Percentiles rank a stretch among this genome's conserved stretches.
Conservation (phyloP, 2,888 invertebrate genomes). For the Mythimna vitellina region DNA sequence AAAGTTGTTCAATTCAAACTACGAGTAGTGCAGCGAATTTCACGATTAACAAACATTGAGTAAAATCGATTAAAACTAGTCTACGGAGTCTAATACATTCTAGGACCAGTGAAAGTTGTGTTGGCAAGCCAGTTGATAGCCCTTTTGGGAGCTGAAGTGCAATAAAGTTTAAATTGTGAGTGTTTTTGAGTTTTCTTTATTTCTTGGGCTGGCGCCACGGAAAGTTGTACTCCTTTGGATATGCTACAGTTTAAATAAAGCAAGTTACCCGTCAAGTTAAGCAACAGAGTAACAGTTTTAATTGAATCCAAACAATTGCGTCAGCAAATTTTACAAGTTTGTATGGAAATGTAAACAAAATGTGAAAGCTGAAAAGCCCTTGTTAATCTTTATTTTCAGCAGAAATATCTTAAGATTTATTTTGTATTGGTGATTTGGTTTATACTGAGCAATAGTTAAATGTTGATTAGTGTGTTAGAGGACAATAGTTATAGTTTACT, state of each 20-base stretch:
- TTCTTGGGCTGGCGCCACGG: constrained; percentile 52
- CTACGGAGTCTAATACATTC: constrained; percentile 61
- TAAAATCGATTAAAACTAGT: constrained; percentile 66
- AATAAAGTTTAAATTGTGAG: constrained; percentile 63
- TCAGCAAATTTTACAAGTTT: constrained; percentile 40
- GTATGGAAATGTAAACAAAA: constrained; percentile 36
- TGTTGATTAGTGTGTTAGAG: too few species aligned
- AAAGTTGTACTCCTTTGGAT: constrained; percentile 43
- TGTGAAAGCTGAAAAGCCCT: constrained; percentile 11
- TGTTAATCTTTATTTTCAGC: constrained; percentile 1
- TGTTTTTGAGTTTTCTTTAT: constrained; percentile 60
- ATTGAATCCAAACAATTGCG: constrained; percentile 60
- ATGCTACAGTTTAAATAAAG: constrained; percentile 50
- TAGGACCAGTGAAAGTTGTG: constrained; percentile 65
- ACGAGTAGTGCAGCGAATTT: constrained; percentile 26
- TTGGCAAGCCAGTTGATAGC: constrained; percentile 63
- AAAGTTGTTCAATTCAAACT: constrained; percentile 32
- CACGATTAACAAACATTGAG: constrained; percentile 62
- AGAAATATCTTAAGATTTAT: constrained; percentile 3
- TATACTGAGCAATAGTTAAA: neutral
- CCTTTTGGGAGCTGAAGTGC: constrained; percentile 62
- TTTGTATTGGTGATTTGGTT: neutral
- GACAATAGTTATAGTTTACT: neutral
- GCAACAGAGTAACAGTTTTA: constrained; percentile 47
- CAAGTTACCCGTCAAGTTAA: constrained; percentile 46